Conservation (phyloP, 2,888 invertebrate species). For the Eutolmus rufibarbis region DNA sequence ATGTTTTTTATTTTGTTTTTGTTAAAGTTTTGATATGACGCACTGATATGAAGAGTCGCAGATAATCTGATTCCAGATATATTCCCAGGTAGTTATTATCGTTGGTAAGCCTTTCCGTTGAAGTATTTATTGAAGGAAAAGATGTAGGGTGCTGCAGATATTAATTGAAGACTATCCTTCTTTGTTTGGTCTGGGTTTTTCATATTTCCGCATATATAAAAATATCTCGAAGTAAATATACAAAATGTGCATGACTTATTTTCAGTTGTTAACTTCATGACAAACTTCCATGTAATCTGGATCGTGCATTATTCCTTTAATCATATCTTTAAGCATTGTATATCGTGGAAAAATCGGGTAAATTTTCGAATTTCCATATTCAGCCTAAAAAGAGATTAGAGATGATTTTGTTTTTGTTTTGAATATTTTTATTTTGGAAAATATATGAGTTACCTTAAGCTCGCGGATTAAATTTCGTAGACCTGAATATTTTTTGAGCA, state of each 20-base stretch:
- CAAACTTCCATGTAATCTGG: constrained; percentile 98
- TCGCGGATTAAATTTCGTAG: constrained; percentile 86
- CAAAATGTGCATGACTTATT: constrained; percentile 57
- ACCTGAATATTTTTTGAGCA: constrained; percentile 90
- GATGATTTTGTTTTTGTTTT: background rate
- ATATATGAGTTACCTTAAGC: constrained; percentile 72
- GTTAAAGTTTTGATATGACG: background rate
- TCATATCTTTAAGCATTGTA: constrained; percentile 96
- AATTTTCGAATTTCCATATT: constrained; percentile 89
- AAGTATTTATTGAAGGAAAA: background rate
- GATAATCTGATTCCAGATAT: background rate
- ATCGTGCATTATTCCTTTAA: constrained; percentile 92
- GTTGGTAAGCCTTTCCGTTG: background rate
- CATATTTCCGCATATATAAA: background rate
- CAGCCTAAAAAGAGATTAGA: constrained; percentile 68
- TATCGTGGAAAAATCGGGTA: constrained; percentile 95
- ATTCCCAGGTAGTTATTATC: background rate
- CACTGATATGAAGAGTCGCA: background rate
- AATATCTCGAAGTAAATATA: constrained; percentile 31
- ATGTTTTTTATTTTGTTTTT: background rate
- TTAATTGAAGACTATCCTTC: background rate
- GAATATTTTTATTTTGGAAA: background rate
- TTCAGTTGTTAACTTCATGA: constrained; percentile 82
- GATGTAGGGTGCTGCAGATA: background rate
- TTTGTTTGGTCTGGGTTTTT: background rate